Conservation (phyloP, 2,797 vertebrate species). For the Silurus lanzhouensis region DNA sequence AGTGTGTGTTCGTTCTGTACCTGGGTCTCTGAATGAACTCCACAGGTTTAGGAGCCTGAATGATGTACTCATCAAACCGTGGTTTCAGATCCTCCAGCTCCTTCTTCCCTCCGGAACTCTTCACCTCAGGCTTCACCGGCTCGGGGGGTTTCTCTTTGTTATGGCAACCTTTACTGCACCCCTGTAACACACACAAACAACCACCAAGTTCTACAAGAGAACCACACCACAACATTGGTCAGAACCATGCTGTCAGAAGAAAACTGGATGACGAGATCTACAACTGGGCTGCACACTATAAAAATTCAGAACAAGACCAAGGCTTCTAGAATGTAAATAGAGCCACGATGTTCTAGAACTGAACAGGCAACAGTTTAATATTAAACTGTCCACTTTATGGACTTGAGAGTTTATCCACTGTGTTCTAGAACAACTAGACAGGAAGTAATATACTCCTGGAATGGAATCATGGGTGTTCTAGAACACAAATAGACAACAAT, state of each 20-base stretch:
- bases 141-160: slow-evolving; percentile 92
- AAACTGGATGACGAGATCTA: neutral
- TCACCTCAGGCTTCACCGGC: slow-evolving; percentile 91
- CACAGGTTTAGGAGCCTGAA: slow-evolving; percentile 82
- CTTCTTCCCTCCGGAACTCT: slow-evolving; percentile 83
- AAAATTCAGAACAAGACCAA: neutral
- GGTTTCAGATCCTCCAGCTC: slow-evolving; percentile 70
- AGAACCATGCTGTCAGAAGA: neutral
- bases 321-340: slow-evolving; percentile 10
- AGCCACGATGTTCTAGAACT: neutral
- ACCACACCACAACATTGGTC: too few relatives aligned
- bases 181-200: slow-evolving; percentile 68
- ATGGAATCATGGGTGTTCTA: neutral
- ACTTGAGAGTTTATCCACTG: too few relatives aligned
- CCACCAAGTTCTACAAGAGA: neutral
- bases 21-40: slow-evolving; percentile 88
- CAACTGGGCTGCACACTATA: neutral
- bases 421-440: neutral
- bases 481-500: neutral
- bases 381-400: too few relatives aligned
- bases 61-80: slow-evolving; percentile 79
- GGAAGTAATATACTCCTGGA: neutral
- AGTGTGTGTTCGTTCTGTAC: slow-evolving; percentile 62
- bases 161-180: slow-evolving; percentile 91
- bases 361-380: too few relatives aligned